phyloP scores from a whole-genome alignment of 2,113 vertebrate species.

The Callionymus lyra region DNA sequence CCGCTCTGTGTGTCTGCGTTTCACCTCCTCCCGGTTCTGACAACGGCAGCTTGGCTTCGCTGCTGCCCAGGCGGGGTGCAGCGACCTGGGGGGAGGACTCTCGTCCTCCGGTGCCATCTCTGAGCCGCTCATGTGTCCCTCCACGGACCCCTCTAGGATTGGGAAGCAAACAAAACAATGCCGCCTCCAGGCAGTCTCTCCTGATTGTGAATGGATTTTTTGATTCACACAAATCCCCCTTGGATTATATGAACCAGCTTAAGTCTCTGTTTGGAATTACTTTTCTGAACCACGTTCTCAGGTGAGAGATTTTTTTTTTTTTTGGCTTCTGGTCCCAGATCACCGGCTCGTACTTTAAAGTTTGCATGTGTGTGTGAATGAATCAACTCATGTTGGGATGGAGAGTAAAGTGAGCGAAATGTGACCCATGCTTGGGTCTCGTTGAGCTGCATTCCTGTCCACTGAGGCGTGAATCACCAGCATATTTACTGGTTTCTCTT shows the following conservation, averaged over 20 bases:
- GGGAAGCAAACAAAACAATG: slow-evolving; percentile 5
- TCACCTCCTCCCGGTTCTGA: too few relatives aligned
- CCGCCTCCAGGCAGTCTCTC: slow-evolving; percentile 3
- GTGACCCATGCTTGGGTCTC: slow-evolving; percentile 23
- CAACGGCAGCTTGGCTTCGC: too few relatives aligned
- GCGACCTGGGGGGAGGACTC: too few relatives aligned
- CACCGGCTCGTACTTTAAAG: too few relatives aligned
- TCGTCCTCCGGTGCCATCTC: too few relatives aligned
- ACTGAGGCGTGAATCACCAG: slow-evolving; percentile 16
- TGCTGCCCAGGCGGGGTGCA: too few relatives aligned
- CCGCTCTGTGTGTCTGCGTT: too few relatives aligned
- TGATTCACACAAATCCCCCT: slow-evolving; percentile 6
- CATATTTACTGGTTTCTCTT: too few relatives aligned
- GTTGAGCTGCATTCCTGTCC: slow-evolving; percentile 27
- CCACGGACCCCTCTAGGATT: slow-evolving; percentile 9
- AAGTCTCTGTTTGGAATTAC: background rate
- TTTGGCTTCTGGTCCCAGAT: background rate
- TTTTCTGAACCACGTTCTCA: slow-evolving; percentile 1
- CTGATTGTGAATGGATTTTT: slow-evolving; percentile 23
- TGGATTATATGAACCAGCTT: slow-evolving; percentile 26
- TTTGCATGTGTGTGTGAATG: too few relatives aligned
- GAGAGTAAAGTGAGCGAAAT: slow-evolving; percentile 12
- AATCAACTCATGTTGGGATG: background rate
- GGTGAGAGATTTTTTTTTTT: slow-evolving; percentile 38
- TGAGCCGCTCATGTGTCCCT: too few relatives aligned